phyloP scores from a whole-genome alignment of 2,888 invertebrate species.

The Leucophenga maculata region DNA sequence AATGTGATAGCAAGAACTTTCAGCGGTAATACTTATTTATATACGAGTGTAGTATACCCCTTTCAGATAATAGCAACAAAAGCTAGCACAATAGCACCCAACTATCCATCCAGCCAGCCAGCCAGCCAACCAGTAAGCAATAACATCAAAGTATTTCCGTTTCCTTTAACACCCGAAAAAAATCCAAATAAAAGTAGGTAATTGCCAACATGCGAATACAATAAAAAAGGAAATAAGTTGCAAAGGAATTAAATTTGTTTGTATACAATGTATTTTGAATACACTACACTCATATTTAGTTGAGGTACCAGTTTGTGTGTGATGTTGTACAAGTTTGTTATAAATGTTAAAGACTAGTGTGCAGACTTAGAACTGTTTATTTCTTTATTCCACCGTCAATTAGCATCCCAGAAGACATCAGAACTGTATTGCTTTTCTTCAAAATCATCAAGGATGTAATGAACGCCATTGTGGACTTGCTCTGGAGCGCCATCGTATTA shows the following conservation, averaged over 20 bases:
- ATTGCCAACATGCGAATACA: constrained; percentile 54
- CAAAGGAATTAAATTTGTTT: background rate
- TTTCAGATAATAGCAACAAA: background rate
- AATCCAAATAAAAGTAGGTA: constrained; percentile 47
- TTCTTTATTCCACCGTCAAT: too few species aligned
- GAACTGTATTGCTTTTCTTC: too few species aligned
- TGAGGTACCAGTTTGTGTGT: too few species aligned
- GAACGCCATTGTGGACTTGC: too few species aligned
- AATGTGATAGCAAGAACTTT: background rate
- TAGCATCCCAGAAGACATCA: too few species aligned
- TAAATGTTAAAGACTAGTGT: too few species aligned
- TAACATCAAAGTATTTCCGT: constrained; percentile 10
- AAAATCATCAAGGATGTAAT: too few species aligned
- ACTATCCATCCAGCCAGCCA: background rate
- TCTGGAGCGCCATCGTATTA: too few species aligned
- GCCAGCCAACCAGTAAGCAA: background rate
- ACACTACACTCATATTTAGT: background rate
- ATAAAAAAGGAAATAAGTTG: constrained; percentile 3
- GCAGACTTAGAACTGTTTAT: too few species aligned
- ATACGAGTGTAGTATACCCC: background rate
- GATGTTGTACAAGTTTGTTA: too few species aligned
- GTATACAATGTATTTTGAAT: background rate
- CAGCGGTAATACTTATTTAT: background rate
- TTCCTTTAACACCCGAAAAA: constrained; percentile 37
- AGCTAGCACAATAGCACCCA: background rate